Percentiles rank a stretch among this genome's conserved stretches.
These are phyloP conservation scores for Caenorhabditis sp. DNA, from an alignment of 2,888 invertebrate species.

Conservation along the genomic window DNA sequence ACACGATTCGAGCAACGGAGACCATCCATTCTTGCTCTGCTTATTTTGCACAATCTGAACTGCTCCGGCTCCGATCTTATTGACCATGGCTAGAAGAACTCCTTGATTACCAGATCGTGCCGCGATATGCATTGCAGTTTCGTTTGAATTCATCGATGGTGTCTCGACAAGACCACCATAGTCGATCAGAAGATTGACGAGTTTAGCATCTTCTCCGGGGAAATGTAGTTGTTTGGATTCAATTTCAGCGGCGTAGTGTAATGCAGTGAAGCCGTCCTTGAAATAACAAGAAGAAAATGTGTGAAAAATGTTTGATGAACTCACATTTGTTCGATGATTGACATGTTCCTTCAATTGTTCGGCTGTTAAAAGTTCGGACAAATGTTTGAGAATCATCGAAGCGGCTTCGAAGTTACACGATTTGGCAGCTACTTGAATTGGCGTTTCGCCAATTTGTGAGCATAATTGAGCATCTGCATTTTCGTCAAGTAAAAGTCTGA, in stretches of 20 bases:
- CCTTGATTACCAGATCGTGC: constrained; percentile 89
- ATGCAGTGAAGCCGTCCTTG: constrained; percentile 86
- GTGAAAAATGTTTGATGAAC: constrained; percentile 11
- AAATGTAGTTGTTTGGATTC: constrained; percentile 82
- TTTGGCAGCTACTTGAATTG: constrained; percentile 90
- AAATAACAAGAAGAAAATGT: constrained; percentile 6
- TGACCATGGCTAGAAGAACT: constrained; percentile 89
- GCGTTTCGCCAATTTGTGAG: constrained; percentile 89
- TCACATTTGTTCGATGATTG: constrained; percentile 62
- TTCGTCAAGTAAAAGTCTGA: constrained; percentile 87
- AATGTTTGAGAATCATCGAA: constrained; percentile 82
- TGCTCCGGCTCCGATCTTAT: constrained; percentile 86
- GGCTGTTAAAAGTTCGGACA: constrained; percentile 72
- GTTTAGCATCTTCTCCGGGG: constrained; percentile 81
- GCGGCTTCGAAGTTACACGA: constrained; percentile 81
- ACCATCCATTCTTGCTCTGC: constrained; percentile 89
- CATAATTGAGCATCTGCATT: constrained; percentile 84
- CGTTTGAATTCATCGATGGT: constrained; percentile 78
- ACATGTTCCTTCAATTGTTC: constrained; percentile 61
- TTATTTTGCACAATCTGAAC: constrained; percentile 92
- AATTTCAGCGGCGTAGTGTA: constrained; percentile 92
- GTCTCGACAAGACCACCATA: constrained; percentile 78
- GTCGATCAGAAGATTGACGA: constrained; percentile 86
- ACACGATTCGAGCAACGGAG: constrained; percentile 93
- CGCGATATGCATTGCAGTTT: constrained; percentile 94